A percentile compares a stretch with the other conserved stretches of the same genome.
Evolutionary conservation across 2,113 vertebrate species (phyloP).

Genomic region (Prionailurus viverrinus): DNA sequence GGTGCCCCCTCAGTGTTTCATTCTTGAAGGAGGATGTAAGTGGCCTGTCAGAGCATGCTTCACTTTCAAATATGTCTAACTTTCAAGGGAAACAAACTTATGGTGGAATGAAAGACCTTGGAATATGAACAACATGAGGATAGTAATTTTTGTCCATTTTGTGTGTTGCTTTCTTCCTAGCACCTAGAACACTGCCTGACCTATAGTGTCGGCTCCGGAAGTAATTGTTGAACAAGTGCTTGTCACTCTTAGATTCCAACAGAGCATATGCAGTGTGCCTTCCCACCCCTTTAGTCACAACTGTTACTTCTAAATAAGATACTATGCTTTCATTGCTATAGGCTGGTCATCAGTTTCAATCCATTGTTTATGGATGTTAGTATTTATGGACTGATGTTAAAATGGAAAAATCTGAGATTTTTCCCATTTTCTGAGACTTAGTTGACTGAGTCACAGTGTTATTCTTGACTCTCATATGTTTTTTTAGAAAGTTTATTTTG

Average conservation of each 20-base stretch:
- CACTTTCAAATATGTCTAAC: not conserved
- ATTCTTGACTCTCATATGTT: not conserved
- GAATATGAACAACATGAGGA: accelerated
- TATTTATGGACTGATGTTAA: constrained; percentile 14
- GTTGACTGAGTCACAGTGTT: not conserved
- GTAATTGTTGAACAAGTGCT: not conserved
- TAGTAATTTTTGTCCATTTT: not conserved
- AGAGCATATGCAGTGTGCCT: not conserved
- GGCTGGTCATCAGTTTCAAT: not conserved
- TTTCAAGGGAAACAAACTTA: not conserved
- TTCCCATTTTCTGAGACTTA: not conserved
- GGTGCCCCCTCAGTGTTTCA: not conserved
- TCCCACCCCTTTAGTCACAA: not conserved
- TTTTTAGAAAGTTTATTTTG: too few species aligned
- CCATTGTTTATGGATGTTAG: not conserved
- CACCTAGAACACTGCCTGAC: not conserved
- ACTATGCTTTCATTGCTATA: not conserved
- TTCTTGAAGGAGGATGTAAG: not conserved
- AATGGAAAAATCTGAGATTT: not conserved
- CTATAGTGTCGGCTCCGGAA: not conserved
- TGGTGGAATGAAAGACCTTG: not conserved
- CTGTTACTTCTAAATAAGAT: not conserved
- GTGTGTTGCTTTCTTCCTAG: not conserved
- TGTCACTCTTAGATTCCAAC: not conserved
- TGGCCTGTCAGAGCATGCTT: not conserved